Evolutionary conservation across 2,797 vertebrate genomes (phyloP), one percentile per base, ranked within the genome.

Genomic region (Limnodromus scolopaceus): DNA sequence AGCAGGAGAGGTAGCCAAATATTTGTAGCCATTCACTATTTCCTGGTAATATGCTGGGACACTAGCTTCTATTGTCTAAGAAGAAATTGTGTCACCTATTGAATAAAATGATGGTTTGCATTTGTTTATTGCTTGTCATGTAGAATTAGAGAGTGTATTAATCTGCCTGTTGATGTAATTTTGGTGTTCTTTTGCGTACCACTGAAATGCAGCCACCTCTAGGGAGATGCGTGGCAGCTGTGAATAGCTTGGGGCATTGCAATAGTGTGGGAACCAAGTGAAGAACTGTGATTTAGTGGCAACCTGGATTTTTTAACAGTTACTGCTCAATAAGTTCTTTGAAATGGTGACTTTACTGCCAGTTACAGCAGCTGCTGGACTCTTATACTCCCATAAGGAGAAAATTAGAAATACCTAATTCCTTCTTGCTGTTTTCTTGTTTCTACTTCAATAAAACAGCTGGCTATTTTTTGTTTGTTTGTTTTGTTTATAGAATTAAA

Each of bases 121-220:
- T 95, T 95, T 87, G 61, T 87, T 94, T 95, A 82, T 92, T 89
- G 66, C 75, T 84, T 68, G 77, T 34, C 88, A 49, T 65, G 45
- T 30, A 87, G 80, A 80, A 93, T 82, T 87, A 84, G 60, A 69
- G 82, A 76, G 70, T 49, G 22, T 64, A 93, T 95, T 93, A 93
- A 89, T 95, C 83, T 82, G 53, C 34, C 48, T 61, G 38, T 77
- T 93, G 90, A 77, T 92, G 85, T 82, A 87, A 89, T 90, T 90
- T 82, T 64, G 70, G 74, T 76, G 68, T 76, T 84, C 72, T 78
- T 95, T 77, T 82, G 85, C 48, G 0, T 79, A 68, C 51, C 45
- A 72, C 66, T 95, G 96, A 96, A 97, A 96, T 87, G 83, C 94
- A 97, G 77, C 70, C 80, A 95, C 95, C 96, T 95, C 95, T 96